Percentiles rank a stretch among this genome's conserved stretches.
phyloP scores from a whole-genome alignment of 2,797 vertebrate genomes.

The Thripadectes ignobilis region DNA sequence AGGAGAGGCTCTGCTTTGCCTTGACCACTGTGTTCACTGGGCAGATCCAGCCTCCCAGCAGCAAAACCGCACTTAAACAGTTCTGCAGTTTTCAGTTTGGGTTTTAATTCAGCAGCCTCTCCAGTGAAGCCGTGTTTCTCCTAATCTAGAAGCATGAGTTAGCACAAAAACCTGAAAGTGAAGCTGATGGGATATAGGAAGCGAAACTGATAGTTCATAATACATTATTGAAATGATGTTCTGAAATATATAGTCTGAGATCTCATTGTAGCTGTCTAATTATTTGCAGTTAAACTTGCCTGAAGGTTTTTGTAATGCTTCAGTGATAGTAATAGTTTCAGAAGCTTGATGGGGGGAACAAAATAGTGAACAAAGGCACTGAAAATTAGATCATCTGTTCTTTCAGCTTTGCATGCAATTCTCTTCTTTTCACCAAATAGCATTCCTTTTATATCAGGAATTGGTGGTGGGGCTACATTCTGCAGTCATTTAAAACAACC shows the following conservation, averaged over 20 bases:
- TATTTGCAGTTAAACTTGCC: not conserved
- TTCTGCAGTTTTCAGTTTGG: not conserved
- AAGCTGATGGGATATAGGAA: not conserved
- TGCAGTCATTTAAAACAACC: not conserved
- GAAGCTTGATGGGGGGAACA: not conserved
- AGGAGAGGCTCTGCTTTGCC: not conserved
- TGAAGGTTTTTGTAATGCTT: not conserved
- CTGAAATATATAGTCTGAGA: not conserved
- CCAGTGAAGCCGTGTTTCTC: not conserved
- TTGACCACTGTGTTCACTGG: rapidly evolving
- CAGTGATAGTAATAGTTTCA: not conserved
- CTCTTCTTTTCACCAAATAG: not conserved
- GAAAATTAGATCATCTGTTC: not conserved
- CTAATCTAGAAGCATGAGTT: not conserved
- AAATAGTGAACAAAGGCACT: not conserved
- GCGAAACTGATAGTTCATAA: not conserved
- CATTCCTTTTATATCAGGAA: not conserved
- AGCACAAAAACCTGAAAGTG: not conserved
- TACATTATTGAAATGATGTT: not conserved
- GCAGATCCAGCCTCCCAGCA: not conserved
- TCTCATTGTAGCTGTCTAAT: not conserved
- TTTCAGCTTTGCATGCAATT: not conserved
- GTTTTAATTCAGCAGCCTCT: not conserved
- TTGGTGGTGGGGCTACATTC: not conserved
- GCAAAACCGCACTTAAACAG: rapidly evolving